Percentiles rank a stretch among this genome's conserved stretches.
These are phyloP conservation scores for Drosophila aff. DNA, from an alignment of 1,140 invertebrate genomes.

Conservation along the genomic window DNA sequence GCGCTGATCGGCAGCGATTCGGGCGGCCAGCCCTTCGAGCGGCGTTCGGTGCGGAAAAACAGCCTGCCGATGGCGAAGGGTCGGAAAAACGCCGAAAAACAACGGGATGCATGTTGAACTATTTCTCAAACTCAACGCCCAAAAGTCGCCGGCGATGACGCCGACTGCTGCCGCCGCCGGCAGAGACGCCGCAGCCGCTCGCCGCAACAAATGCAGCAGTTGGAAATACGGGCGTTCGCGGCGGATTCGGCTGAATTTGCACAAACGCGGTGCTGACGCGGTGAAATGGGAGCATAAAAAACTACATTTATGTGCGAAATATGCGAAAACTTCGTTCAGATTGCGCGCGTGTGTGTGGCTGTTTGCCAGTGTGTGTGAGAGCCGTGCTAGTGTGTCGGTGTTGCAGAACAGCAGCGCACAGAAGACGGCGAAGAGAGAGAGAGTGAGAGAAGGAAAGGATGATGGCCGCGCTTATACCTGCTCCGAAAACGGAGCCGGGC, in stretches of 20 bases:
- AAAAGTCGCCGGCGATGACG: conserved; percentile 72
- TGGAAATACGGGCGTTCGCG: conserved; percentile 40
- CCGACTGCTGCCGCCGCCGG: conserved; percentile 42
- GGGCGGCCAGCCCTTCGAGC: background rate
- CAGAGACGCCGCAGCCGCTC: conserved; percentile 27
- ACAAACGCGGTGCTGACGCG: conserved; percentile 63
- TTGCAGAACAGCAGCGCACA: conserved; percentile 21
- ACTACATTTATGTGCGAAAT: conserved; percentile 62
- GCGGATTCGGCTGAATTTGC: conserved; percentile 53
- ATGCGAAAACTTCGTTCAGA: conserved; percentile 65
- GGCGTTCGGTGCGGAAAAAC: conserved; percentile 17
- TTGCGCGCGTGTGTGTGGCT: conserved; percentile 22
- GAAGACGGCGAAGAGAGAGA: conserved; percentile 17
- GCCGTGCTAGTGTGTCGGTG: conserved; percentile 46
- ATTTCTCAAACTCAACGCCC: conserved; percentile 58
- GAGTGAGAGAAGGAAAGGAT: conserved; percentile 43
- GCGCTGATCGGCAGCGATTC: conserved; percentile 21
- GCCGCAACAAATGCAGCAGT: conserved; percentile 58
- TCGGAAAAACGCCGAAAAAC: conserved; percentile 13
- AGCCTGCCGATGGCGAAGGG: background rate
- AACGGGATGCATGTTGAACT: conserved; percentile 54
- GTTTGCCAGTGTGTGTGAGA: conserved; percentile 19
- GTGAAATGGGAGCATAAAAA: conserved; percentile 71
- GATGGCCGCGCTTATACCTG: conserved; percentile 72
- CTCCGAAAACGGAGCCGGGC: conserved; percentile 49